A percentile compares a stretch with the other conserved stretches of the same genome.
Evolutionary conservation across 1,140 invertebrate species (phyloP).

Genomic region (Drosophila lacertosa): DNA sequence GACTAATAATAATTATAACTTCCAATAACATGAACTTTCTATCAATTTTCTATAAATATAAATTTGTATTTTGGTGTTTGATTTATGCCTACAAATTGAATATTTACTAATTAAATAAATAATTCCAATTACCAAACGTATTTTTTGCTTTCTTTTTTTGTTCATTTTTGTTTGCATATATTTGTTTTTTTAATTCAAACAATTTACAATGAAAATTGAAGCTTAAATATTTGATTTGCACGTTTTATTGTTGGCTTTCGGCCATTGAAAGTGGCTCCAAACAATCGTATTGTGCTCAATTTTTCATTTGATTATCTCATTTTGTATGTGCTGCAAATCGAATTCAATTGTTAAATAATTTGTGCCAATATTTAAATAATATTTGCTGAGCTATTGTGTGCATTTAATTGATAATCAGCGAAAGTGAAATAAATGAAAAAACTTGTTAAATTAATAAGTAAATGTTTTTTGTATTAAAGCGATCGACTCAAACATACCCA

Average conservation of each 20-base stretch:
- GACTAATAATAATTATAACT: conserved; percentile 45
- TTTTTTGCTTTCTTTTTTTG: neutral
- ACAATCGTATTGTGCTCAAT: conserved; percentile 34
- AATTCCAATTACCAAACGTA: neutral
- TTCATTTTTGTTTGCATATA: neutral
- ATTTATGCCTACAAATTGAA: conserved; percentile 65
- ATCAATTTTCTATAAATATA: conserved; percentile 49
- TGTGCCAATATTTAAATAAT: conserved; percentile 10
- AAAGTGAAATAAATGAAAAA: conserved; percentile 27
- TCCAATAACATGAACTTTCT: conserved; percentile 60
- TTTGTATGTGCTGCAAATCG: conserved; percentile 55
- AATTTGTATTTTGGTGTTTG: conserved; percentile 74
- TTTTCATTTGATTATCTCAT: conserved; percentile 61
- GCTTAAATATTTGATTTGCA: conserved; percentile 15
- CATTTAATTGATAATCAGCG: conserved; percentile 47
- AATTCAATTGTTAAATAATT: conserved; percentile 52
- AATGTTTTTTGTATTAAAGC: neutral
- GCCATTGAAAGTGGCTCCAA: conserved; percentile 8
- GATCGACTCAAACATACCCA: neutral
- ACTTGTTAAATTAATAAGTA: neutral
- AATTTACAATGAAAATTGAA: conserved; percentile 15
- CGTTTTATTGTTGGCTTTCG: conserved; percentile 14
- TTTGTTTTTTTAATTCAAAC: conserved; percentile 3
- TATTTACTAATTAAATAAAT: conserved; percentile 53
- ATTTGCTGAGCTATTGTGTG: conserved; percentile 18